Conservation (phyloP, 2,113 vertebrate species). For the Montifringilla adamsi region DNA sequence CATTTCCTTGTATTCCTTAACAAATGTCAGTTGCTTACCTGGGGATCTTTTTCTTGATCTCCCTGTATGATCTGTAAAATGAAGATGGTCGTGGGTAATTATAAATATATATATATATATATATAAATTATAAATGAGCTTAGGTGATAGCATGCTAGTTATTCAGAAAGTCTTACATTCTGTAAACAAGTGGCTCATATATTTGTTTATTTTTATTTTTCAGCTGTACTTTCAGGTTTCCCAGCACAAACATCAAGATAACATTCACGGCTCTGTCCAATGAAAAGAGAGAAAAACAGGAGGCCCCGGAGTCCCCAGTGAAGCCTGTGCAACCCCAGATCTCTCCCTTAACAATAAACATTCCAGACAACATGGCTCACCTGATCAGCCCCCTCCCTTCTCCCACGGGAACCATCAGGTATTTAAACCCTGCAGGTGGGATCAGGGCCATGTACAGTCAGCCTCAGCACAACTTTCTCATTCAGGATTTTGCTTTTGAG, state of each 20-base stretch:
- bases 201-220: background rate
- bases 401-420: slow-evolving; percentile 97
- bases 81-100: background rate
- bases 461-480: background rate
- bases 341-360: slow-evolving; percentile 96
- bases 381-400: slow-evolving; percentile 97
- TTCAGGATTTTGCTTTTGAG: background rate
- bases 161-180: background rate
- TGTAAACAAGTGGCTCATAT: background rate
- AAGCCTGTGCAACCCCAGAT: slow-evolving; percentile 94
- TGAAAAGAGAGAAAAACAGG: slow-evolving; percentile 91
- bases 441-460: background rate
- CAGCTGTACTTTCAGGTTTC: slow-evolving; percentile 98
- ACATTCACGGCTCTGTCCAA: slow-evolving; percentile 93
- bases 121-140: background rate
- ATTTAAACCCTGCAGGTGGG: slow-evolving; percentile 33
- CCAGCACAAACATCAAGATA: slow-evolving; percentile 99
- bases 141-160: background rate
- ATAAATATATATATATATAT: background rate
- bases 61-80: background rate
- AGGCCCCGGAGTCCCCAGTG: slow-evolving; percentile 88
- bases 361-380: slow-evolving; percentile 97
- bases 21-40: background rate
- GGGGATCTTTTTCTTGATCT: background rate
- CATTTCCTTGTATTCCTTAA: background rate